Conservation (phyloP, 2,797 vertebrate genomes). For the Scleropages formosus region DNA sequence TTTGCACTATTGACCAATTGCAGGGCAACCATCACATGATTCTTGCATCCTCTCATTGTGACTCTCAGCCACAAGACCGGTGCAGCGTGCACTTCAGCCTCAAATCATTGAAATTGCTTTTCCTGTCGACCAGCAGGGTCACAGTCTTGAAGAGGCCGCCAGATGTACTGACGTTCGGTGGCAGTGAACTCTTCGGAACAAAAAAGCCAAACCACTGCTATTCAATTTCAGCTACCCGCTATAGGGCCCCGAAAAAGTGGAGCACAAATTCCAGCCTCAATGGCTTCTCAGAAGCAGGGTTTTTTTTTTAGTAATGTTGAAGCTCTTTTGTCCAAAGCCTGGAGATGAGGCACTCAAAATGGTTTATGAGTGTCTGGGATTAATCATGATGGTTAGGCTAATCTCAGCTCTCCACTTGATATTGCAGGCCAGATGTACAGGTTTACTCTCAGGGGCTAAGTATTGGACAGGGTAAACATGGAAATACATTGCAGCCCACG, state of each 20-base stretch:
- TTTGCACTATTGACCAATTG: neutral
- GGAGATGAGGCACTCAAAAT: neutral
- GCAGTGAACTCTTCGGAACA: constrained; percentile 3
- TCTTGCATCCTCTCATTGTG: neutral
- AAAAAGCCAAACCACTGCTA: neutral
- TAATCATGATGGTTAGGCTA: neutral
- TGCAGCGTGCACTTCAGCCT: neutral
- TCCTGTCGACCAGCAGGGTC: constrained; percentile 1
- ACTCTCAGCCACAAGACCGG: neutral
- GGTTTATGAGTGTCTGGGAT: neutral
- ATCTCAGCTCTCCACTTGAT: neutral
- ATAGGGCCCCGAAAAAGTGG: neutral
- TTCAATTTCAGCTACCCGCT: neutral
- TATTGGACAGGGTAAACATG: too few relatives aligned
- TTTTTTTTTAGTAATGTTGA: too few relatives aligned
- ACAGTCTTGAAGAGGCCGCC: neutral
- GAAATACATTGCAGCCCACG: neutral
- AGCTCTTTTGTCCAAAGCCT: neutral
- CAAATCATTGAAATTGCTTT: constrained; percentile 9
- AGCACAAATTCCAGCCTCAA: neutral
- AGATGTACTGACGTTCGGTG: neutral
- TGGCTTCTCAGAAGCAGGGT: neutral
- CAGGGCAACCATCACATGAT: constrained; percentile 8
- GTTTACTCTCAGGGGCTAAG: neutral
- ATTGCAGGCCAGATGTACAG: neutral